Conservation (phyloP, 1,140 invertebrate genomes). For the Psilanteris sp. region DNA sequence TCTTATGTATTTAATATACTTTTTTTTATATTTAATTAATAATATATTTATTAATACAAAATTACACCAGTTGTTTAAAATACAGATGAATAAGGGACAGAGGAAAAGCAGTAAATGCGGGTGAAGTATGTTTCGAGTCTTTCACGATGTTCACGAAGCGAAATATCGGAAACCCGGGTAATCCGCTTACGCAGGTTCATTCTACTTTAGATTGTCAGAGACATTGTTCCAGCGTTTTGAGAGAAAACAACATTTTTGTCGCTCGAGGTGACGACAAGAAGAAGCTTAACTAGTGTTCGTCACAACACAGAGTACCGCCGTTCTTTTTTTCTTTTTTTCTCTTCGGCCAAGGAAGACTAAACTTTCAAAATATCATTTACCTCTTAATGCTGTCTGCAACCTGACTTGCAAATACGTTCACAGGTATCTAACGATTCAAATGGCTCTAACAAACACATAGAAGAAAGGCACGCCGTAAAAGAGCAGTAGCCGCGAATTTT, state of each 20-base stretch:
- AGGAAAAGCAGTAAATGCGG: constrained; percentile 12
- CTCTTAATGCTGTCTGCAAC: constrained; percentile 49
- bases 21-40: no score
- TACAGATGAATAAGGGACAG: constrained; percentile 5
- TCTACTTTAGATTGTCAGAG: constrained; percentile 54
- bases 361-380: constrained; percentile 57
- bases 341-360: constrained; percentile 22
- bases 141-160: constrained; percentile 67
- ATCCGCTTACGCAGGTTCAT: constrained; percentile 74
- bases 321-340: constrained; percentile 15
- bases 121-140: constrained; percentile 33
- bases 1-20: no score
- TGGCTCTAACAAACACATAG: constrained; percentile 22
- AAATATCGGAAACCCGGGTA: constrained; percentile 70
- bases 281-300: constrained; percentile 78
- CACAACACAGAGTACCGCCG: constrained; percentile 69
- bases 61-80: no score
- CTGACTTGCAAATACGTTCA: constrained; percentile 59
- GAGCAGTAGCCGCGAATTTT: constrained; percentile 49
- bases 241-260: constrained; percentile 80
- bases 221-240: constrained; percentile 77
- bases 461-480: constrained; percentile 14
- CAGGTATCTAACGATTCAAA: constrained; percentile 44
- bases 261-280: constrained; percentile 79
- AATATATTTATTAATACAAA: no score